These are phyloP conservation scores for Empidonax alnorum DNA, from an alignment of 2,113 vertebrate genomes.

Conservation along the genomic window DNA sequence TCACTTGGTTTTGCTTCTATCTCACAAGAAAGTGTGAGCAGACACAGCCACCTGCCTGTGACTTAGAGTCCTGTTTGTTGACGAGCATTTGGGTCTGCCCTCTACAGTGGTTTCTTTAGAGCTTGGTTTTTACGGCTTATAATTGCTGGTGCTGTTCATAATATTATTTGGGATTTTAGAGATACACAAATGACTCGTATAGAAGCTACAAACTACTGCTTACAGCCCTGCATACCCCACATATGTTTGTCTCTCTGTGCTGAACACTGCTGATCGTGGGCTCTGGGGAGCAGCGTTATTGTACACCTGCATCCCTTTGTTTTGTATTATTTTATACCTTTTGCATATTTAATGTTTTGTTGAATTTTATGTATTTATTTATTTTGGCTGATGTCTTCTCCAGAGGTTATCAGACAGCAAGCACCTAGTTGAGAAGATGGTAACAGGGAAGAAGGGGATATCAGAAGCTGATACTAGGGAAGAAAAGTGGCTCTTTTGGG, in stretches of 20 bases:
- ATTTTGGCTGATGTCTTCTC: background rate
- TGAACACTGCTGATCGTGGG: background rate
- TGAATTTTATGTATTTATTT: conserved; percentile 29
- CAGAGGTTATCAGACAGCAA: background rate
- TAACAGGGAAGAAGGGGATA: background rate
- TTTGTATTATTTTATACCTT: conserved; percentile 30
- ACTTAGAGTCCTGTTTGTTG: background rate
- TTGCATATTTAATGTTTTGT: conserved; percentile 45
- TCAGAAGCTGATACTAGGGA: background rate
- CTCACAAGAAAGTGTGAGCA: background rate
- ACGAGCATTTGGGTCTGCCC: background rate
- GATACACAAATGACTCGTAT: background rate
- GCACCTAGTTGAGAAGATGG: background rate
- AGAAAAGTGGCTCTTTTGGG: background rate
- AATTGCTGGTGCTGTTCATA: background rate
- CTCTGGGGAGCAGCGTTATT: background rate
- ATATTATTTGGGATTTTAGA: background rate
- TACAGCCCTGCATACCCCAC: background rate
- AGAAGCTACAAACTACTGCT: background rate
- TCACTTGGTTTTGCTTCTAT: background rate
- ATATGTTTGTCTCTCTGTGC: background rate
- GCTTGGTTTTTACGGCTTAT: background rate
- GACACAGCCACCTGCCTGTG: background rate
- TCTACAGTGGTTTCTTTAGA: background rate
- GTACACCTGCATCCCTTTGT: background rate